Conservation (phyloP, 2,113 vertebrate genomes). For the Pygoscelis adeliae region DNA sequence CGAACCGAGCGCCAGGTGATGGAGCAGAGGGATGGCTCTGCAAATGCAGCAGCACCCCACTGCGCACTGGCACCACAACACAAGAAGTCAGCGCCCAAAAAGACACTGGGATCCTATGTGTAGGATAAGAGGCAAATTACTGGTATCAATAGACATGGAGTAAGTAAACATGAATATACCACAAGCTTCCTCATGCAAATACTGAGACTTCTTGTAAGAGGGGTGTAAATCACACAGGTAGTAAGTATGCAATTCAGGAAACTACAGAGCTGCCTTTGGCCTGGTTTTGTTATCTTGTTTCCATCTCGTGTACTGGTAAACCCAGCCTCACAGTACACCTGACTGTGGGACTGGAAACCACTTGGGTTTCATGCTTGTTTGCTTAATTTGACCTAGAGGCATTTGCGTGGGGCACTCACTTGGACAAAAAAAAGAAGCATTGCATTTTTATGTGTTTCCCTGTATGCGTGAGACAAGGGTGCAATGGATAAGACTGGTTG, state of each 20-base stretch:
- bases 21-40: fast-evolving
- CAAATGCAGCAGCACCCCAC: fast-evolving
- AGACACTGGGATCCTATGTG: fast-evolving
- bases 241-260: not conserved
- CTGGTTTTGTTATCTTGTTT: not conserved
- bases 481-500: not conserved
- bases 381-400: not conserved
- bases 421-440: not conserved
- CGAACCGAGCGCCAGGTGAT: fast-evolving
- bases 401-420: not conserved
- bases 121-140: not conserved
- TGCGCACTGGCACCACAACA: fast-evolving
- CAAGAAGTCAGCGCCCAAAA: fast-evolving
- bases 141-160: fast-evolving
- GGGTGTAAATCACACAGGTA: not conserved
- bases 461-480: not conserved
- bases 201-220: not conserved
- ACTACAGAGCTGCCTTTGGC: not conserved
- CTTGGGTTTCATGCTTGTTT: not conserved
- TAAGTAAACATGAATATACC: not conserved
- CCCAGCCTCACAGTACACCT: not conserved
- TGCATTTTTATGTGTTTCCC: not conserved
- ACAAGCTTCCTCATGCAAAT: not conserved
- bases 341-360: not conserved
- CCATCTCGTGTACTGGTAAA: not conserved